phyloP scores from a whole-genome alignment of 2,888 invertebrate species.

The Philaethria dido region DNA sequence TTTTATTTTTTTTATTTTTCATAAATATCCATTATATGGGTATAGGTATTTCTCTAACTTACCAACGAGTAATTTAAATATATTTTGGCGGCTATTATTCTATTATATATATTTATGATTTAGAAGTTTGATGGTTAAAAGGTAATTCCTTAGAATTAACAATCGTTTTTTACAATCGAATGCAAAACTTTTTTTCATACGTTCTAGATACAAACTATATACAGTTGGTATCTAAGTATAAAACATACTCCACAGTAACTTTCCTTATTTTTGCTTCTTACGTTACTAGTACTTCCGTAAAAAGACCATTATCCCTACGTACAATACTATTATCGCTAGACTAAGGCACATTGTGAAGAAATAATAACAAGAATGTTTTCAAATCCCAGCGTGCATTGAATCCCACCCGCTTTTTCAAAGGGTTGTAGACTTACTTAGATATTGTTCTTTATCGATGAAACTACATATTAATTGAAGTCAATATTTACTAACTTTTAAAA shows the following conservation, averaged over 20 bases:
- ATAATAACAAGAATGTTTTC: slow-evolving; percentile 23
- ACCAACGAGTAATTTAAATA: no score
- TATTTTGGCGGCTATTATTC: no score
- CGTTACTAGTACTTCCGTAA: neutral
- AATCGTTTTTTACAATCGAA: no score
- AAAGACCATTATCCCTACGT: slow-evolving; percentile 14
- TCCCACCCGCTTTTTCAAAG: neutral
- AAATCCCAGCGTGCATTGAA: slow-evolving; percentile 15
- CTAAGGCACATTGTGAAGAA: slow-evolving; percentile 17
- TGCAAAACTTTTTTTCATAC: no score
- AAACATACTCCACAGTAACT: neutral
- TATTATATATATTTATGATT: no score
- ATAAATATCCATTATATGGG: no score
- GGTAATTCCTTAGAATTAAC: no score
- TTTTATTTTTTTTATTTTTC: no score
- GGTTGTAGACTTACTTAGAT: slow-evolving; percentile 11
- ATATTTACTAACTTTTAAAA: neutral
- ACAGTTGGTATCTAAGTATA: no score
- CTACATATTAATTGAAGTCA: slow-evolving; percentile 19
- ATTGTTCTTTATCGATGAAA: slow-evolving; percentile 25
- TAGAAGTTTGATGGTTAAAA: no score
- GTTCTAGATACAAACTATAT: no score
- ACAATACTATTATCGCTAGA: slow-evolving; percentile 16
- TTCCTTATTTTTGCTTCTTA: neutral
- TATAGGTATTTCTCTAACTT: no score